These are phyloP conservation scores for Sisor rabdophorus DNA, from an alignment of 2,113 vertebrate species.

Conservation along the genomic window DNA sequence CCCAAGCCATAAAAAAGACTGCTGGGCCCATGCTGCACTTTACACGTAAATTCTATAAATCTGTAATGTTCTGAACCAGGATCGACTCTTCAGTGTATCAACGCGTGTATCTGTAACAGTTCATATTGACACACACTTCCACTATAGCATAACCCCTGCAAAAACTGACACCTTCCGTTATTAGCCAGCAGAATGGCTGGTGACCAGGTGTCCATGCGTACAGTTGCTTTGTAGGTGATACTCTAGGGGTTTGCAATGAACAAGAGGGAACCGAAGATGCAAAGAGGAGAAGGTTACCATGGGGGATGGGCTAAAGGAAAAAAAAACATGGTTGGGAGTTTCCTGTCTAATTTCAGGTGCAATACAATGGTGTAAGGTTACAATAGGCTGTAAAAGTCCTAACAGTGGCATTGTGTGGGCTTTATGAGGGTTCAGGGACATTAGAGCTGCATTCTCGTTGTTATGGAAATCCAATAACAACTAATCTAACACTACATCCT, in stretches of 20 bases:
- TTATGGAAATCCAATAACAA: slow-evolving; percentile 27
- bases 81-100: background rate
- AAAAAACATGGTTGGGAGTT: slow-evolving; percentile 24
- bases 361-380: slow-evolving; percentile 38
- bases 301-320: background rate
- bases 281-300: background rate
- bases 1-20: background rate
- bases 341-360: slow-evolving; percentile 43
- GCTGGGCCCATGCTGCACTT: background rate
- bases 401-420: slow-evolving; percentile 6
- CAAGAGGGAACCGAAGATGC: background rate
- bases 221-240: slow-evolving; percentile 22
- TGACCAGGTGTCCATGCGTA: slow-evolving; percentile 24
- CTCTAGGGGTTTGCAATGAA: slow-evolving; percentile 9
- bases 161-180: slow-evolving; percentile 30
- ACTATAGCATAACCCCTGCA: background rate
- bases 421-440: background rate
- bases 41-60: background rate
- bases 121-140: background rate
- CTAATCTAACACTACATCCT: slow-evolving; percentile 14
- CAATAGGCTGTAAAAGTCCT: slow-evolving; percentile 14
- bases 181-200: slow-evolving; percentile 17
- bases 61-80: background rate
- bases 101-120: background rate
- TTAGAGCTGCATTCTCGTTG: slow-evolving; percentile 21